A percentile compares a stretch with the other conserved stretches of the same genome.
Evolutionary conservation across 2,888 invertebrate genomes (phyloP).

Genomic region (Chymomyza amoena): DNA sequence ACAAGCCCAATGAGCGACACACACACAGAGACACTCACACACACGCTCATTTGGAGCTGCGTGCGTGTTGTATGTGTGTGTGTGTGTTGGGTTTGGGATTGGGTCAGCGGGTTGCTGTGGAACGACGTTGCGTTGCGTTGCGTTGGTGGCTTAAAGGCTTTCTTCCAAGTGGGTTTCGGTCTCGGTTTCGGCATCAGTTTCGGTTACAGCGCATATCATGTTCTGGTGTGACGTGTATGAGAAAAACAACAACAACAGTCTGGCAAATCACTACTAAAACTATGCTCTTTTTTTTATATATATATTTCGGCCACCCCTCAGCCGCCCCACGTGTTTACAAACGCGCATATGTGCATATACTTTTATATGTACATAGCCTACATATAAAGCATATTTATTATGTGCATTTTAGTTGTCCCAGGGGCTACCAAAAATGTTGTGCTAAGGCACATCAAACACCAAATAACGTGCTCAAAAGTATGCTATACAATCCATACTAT

Average conservation of each 20-base stretch:
- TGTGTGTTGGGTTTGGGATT: constrained; percentile 54
- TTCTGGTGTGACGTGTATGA: constrained; percentile 57
- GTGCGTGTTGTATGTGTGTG: constrained; percentile 16
- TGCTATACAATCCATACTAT: no score
- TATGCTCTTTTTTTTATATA: neutral
- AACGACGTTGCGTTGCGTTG: constrained; percentile 53
- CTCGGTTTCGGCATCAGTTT: constrained; percentile 33
- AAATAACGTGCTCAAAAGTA: no score
- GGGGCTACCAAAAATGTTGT: neutral
- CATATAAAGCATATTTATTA: neutral
- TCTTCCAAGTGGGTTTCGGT: constrained; percentile 34
- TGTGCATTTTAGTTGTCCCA: neutral
- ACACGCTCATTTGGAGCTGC: constrained; percentile 14
- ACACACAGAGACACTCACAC: constrained; percentile 19
- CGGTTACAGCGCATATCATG: constrained; percentile 29
- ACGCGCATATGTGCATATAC: neutral
- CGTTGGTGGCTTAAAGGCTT: constrained; percentile 46
- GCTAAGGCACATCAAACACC: neutral
- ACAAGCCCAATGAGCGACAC: constrained; percentile 34
- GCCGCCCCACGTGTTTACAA: neutral
- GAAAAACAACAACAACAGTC: neutral
- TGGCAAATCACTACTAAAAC: neutral
- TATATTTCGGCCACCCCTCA: no score
- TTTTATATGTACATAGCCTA: neutral
- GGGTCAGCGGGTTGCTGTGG: constrained; percentile 65